These are phyloP conservation scores for Phylloscopus trochilus DNA, from an alignment of 2,113 vertebrate species.

Conservation along the genomic window DNA sequence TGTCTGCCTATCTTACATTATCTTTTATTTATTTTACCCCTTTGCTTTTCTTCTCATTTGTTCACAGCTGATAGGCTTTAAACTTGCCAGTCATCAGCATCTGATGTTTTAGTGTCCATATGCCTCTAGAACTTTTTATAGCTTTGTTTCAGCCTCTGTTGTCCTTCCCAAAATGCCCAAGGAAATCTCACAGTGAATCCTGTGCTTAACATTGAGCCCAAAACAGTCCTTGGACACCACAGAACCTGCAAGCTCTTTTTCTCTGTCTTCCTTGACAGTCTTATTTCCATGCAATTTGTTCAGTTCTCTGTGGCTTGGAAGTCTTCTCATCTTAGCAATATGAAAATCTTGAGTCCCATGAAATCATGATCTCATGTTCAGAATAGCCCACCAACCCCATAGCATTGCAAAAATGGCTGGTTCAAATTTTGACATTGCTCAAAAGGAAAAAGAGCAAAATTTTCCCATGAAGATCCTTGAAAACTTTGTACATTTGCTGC, in stretches of 20 bases:
- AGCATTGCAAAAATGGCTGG: not conserved
- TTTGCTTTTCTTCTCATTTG: conserved; percentile 5
- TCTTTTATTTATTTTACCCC: conserved; percentile 6
- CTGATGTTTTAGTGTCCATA: not conserved
- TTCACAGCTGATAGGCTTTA: not conserved
- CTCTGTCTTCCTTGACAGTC: not conserved
- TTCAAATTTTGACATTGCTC: not conserved
- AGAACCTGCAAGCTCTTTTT: not conserved
- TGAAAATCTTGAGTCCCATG: not conserved
- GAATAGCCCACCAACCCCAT: fast-evolving
- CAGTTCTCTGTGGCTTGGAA: not conserved
- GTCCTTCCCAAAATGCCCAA: not conserved
- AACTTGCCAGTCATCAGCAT: not conserved
- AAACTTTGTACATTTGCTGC: not conserved
- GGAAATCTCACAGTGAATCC: not conserved
- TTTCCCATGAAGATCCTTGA: not conserved
- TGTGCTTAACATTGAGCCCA: not conserved
- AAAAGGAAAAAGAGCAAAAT: not conserved
- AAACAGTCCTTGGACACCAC: not conserved
- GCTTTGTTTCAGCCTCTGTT: not conserved
- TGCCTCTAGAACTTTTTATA: not conserved
- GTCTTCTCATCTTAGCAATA: not conserved
- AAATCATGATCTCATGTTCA: not conserved
- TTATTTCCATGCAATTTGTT: not conserved
- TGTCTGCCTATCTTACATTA: not conserved